Evolutionary conservation across 2,888 invertebrate genomes (phyloP), one percentile per base, ranked within the genome.

Genomic region (Oscheius sp.): DNA sequence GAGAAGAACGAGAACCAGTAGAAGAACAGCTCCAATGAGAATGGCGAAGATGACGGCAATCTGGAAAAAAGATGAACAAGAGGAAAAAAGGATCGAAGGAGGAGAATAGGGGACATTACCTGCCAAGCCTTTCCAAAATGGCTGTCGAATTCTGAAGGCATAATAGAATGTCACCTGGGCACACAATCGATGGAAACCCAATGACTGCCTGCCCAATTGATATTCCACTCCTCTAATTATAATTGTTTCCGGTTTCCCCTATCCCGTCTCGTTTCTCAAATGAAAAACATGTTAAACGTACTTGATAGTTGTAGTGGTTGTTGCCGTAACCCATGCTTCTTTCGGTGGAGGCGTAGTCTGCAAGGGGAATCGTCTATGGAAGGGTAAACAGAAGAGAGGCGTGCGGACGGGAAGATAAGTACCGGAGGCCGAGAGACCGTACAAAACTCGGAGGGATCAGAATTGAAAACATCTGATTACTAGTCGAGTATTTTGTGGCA

Each of bases 251-350:
- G 47, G 36, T 36, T 36, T 12, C 24, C 24, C 24, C 47, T 20
- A 44, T 6, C 6, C 8, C 6, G 8, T 44, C 45, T 47, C 24
- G 20, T 47, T 24, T 5, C 22, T 24, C 20, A 3, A 22, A 22
- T 20, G 22, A 24, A 47, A 47, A 47, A 24, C 4, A 47, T 47
- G 8, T 20, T 12, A 54, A 64, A 67, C 72, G 9, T 61, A 82
- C 82, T 80, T 82, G 82, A 74, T 81, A 82, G 67, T 82, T 81
- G 73, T 82, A 82, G 67, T 81, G 77, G 61, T 80, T 80, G 56
- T 75, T 68, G 41, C 75, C 74, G 73, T 59, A 59, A 44, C 59
- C 59, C 59, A 59, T 59, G 59, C 44, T 59, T 41, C 41, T n/a
- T 41, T 28, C 54, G 36, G 44, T 28, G 59, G 22, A 41, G 59